These are phyloP conservation scores for Myotis planiceps DNA, from an alignment of 2,797 vertebrate genomes.

Conservation along the genomic window DNA sequence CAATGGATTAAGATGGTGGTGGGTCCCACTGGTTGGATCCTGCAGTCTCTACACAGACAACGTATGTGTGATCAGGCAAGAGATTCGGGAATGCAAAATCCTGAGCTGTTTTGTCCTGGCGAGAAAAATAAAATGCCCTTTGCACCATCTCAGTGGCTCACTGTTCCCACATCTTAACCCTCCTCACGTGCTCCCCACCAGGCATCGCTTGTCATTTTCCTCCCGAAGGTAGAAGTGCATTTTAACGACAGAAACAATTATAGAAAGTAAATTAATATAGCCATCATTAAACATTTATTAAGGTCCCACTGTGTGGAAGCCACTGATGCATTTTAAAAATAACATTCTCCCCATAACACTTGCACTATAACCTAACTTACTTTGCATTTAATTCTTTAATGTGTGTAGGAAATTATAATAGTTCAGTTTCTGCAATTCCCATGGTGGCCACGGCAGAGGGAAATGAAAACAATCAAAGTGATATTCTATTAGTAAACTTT, in stretches of 20 bases:
- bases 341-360: constrained; percentile 49
- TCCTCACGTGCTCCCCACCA: background rate
- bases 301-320: constrained; percentile 21
- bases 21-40: background rate
- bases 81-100: background rate
- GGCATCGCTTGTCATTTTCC: background rate
- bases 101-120: background rate
- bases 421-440: constrained; percentile 53
- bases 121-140: background rate
- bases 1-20: background rate
- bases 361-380: constrained; percentile 62
- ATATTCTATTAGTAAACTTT: background rate
- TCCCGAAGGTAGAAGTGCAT: background rate
- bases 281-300: constrained; percentile 73
- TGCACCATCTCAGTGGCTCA: background rate
- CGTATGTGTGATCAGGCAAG: background rate
- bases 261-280: constrained; percentile 36
- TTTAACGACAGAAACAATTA: constrained; percentile 60
- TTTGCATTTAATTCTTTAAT: constrained; percentile 66
- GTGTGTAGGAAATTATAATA: constrained; percentile 43
- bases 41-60: background rate
- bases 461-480: constrained; percentile 35
- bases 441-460: background rate
- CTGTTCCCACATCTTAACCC: background rate
- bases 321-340: constrained; percentile 61